phyloP scores from a whole-genome alignment of 2,888 invertebrate genomes.

The Homarus gammarus region DNA sequence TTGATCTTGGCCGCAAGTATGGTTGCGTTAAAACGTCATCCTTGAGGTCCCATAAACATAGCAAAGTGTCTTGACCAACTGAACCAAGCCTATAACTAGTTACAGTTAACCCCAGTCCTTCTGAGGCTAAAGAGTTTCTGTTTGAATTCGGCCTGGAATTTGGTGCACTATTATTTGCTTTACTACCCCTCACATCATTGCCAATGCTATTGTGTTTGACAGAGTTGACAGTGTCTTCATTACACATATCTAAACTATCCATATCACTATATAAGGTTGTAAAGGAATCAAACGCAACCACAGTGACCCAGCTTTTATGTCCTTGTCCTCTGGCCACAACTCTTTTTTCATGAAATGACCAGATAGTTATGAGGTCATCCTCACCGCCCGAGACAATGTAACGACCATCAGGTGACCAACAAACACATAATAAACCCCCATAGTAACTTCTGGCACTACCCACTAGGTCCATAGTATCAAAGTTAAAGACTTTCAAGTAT shows the following conservation, averaged over 20 bases:
- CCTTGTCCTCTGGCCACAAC: constrained; percentile 99
- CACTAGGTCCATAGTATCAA: constrained; percentile 96
- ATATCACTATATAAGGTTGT: constrained; percentile 85
- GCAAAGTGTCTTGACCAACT: constrained; percentile 97
- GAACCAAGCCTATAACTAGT: constrained; percentile 93
- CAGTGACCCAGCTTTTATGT: constrained; percentile 98
- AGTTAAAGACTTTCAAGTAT: constrained; percentile 96
- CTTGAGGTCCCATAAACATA: constrained; percentile 99
- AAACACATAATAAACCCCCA: constrained; percentile 97
- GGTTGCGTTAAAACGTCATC: constrained; percentile 94
- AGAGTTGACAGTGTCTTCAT: constrained; percentile 66
- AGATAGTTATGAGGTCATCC: constrained; percentile 98
- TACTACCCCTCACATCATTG: constrained; percentile 65
- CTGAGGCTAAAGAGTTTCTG: constrained; percentile 80
- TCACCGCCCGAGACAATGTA: constrained; percentile 98
- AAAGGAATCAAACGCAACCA: constrained; percentile 95
- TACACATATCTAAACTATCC: constrained; percentile 68
- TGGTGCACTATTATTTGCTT: constrained; percentile 76
- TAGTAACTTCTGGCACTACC: constrained; percentile 97
- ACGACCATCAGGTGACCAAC: constrained; percentile 98
- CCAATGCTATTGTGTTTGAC: constrained; percentile 67
- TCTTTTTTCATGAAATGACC: constrained; percentile 93
- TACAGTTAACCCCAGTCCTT: constrained; percentile 80
- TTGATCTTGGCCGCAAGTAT: constrained; percentile 79
- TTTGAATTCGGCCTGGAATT: constrained; percentile 78